Conservation (phyloP, 1,140 invertebrate genomes). For the Prorops nasuta region DNA sequence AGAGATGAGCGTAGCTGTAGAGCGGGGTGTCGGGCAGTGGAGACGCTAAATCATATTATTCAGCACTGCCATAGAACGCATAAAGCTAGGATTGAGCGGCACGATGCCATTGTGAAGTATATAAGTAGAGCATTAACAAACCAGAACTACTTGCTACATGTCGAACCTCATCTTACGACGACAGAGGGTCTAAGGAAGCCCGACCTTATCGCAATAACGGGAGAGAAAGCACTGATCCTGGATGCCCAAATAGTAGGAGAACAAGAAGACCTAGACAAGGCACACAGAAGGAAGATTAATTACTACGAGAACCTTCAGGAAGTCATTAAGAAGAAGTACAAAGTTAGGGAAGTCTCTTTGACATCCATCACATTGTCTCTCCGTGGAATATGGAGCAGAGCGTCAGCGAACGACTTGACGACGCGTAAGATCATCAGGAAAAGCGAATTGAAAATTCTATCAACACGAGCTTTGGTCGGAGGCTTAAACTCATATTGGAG, state of each 20-base stretch:
- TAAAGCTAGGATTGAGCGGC: slow-evolving; percentile 16
- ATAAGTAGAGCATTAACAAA: not conserved
- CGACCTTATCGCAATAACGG: slow-evolving; percentile 2
- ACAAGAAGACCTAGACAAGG: not conserved
- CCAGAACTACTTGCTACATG: not conserved
- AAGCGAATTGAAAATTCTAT: not conserved
- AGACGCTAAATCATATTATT: slow-evolving; percentile 28
- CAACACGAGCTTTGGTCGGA: not conserved
- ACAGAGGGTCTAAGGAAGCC: slow-evolving; percentile 4
- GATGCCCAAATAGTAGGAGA: slow-evolving; percentile 10
- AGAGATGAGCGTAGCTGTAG: slow-evolving; percentile 13
- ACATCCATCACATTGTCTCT: not conserved
- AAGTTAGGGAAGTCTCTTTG: not conserved
- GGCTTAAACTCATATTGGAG: not conserved
- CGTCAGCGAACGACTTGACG: not conserved
- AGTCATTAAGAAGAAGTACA: not conserved
- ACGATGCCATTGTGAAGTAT: slow-evolving; percentile 18
- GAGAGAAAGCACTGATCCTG: not conserved
- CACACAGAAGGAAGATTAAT: not conserved
- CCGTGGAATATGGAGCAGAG: slow-evolving; percentile 4
- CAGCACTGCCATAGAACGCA: slow-evolving; percentile 27
- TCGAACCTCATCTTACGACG: slow-evolving; percentile 12
- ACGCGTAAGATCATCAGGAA: not conserved
- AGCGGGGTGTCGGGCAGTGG: slow-evolving; percentile 19
- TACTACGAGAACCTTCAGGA: not conserved